Evolutionary conservation across 2,113 vertebrate species (phyloP), one percentile per base, ranked within the genome.

Genomic region (Pipa parva): DNA sequence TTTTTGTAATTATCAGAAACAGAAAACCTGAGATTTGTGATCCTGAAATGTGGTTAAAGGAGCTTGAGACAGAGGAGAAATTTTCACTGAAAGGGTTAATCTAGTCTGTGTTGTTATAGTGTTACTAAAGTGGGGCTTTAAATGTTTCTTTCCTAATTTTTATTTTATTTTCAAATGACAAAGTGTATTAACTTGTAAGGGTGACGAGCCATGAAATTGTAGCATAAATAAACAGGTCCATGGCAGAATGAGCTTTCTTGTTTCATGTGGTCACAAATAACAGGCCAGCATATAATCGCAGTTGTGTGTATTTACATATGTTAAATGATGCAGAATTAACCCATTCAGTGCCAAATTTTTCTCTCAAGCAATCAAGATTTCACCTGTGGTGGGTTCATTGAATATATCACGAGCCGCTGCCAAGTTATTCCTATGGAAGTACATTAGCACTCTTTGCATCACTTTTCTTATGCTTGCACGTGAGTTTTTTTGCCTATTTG

Each of bases 151-250:
- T 12, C 15, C 15, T 42, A 6, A 42, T 42, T 42, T 31, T 31
- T 31, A 45, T 66, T 66, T 18, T 66, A 48, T 57, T 66, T 59
- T 68, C 64, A 59, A 49, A 49, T 68, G 64, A 68, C 55, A 50
- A 20, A 45, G 29, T 51, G 42, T 56, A 68, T 68, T 68, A 68
- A 56, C 26, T 37, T 36, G 15, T 17, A 59, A 8, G 42, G 64
- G 54, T 50, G 64, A 68, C 45, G 55, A 68, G 55, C 55, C 24
- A 21, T 68, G 64, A 59, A 68, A 59, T 68, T 68, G 64, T 68
- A 59, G 51, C 54, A 68, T 68, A 68, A 68, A 68, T 68, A 68
- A 68, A 68, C 64, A 59, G 26, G 33, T 28, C 17, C 27, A 20
- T 18, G 55, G 49, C 54, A 68, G 58, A 59, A 50, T 59, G 52